A percentile compares a stretch with the other conserved stretches of the same genome.
Evolutionary conservation across 2,888 invertebrate genomes (phyloP).

Genomic region (Schizaphis graminum): DNA sequence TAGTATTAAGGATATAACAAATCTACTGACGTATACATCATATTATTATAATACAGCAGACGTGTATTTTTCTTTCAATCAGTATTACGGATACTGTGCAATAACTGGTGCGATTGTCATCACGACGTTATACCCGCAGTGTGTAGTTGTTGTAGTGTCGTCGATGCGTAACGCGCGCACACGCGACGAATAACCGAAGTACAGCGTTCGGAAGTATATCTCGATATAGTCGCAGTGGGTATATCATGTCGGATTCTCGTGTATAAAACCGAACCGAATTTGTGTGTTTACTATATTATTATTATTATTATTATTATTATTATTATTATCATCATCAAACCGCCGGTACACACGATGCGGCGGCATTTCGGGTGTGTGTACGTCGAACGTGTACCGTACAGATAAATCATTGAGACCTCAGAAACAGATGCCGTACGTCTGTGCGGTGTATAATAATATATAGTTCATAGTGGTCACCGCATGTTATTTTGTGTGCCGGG

Average conservation of each 20-base stretch:
- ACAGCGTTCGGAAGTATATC: too few relatives aligned
- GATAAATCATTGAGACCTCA: not conserved
- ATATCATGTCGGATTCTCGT: not conserved
- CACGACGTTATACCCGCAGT: too few relatives aligned
- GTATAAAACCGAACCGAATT: not conserved
- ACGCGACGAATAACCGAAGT: too few relatives aligned
- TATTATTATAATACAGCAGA: too few relatives aligned
- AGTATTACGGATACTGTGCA: not conserved
- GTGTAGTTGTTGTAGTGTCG: too few relatives aligned
- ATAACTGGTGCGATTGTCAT: not conserved
- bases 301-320: too few relatives aligned
- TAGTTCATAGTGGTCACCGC: not conserved
- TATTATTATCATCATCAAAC: too few relatives aligned
- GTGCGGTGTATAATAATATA: not conserved
- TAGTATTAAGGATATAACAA: too few relatives aligned
- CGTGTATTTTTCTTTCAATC: not conserved
- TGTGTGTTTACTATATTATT: not conserved
- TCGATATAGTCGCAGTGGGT: too few relatives aligned
- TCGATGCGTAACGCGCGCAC: too few relatives aligned
- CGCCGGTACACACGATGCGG: not conserved
- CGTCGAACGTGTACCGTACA: not conserved
- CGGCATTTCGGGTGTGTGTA: not conserved
- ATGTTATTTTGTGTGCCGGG: not conserved
- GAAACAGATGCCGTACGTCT: not conserved
- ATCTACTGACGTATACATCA: too few relatives aligned